Base-by-base conservation (phyloP, 2,888 invertebrate genomes). In the Drosophila siamana region DNA sequence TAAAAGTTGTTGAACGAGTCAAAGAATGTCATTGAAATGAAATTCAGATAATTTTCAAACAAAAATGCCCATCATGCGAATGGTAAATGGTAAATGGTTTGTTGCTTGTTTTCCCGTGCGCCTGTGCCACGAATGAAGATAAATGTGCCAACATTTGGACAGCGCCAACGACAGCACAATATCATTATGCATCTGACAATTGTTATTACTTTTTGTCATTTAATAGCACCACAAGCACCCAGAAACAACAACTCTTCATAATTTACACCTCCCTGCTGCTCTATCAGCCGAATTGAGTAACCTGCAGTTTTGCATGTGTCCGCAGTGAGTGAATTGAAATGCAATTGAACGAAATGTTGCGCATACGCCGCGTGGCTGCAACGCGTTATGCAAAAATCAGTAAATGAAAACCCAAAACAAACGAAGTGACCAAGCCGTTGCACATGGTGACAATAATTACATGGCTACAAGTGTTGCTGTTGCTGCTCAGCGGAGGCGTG, bases 1-100 rank as follows among this genome's bases (percentile, higher is more conserved):
- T 89, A 89, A 89, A 90, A 89, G 89, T 90, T 80, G 88, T 78
- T 73, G 68, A 70, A 80, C 89, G 63, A 77, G 69, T 82, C 46
- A 50, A 81, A 79, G 89, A 88, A 86, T 87, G 80, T 73, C 74
- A 70, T 69, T 69, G 76, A 78, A 61, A 54, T 47, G 33, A 44
- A 22, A 30, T 44, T 44, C 43, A 30, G 30, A 44, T 15, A 52
- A 48, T 47, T 41, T 47, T 51, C 38, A 51, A 52, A 59, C 8
- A 24, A 38, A 54, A 28, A 50, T 66, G 19, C 19, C 70, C 71
- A 59, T 56, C 51, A 74, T 74, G 72, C 67, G 76, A 76, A 74
- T 76, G 73, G 19, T 19, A 19, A 19, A 19, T 19, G 19, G 19
- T 19, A 19, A 3, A 19, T 19, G 19, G 19, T 19, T 2, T 1